Base-by-base conservation (phyloP, 2,888 invertebrate genomes). In the Caenorhabditis sp. region DNA sequence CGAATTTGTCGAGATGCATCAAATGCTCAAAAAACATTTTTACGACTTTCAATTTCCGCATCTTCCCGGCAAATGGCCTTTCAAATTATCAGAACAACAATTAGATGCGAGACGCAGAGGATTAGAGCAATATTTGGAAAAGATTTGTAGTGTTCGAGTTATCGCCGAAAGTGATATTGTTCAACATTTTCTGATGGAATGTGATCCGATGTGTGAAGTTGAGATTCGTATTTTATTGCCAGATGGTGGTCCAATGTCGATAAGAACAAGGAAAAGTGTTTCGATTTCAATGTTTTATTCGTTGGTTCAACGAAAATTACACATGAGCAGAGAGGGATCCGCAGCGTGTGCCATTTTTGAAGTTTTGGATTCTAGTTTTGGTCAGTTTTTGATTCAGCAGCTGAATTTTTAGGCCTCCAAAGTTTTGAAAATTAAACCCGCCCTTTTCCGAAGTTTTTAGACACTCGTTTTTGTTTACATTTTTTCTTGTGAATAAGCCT, bases 51-150 rank as follows among this genome's bases (percentile, higher is more conserved):
- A 94, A 93, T 89, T 99, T 88, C 99, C 99, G 0, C 96, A 96
- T 89, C 89, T 99, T 83, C 99, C 99, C 0, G 95, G 97, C 69
- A 99, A 99, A 90, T 97, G 97, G 95, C 95, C 96, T 64, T 97
- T 99, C 89, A 93, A 93, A n/a, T 88, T 99, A 84, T 95, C 94
- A 88, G 97, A 99, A 87, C 97, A 97, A 88, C 97, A 99, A 88
- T 90, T 99, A 74, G 99, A 99, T 89, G 92, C 94, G 0, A 91
- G 99, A 72, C 91, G 99, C 76, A 68, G 80, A 80, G 96, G 96
- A 1, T 91, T 99, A 57, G 99, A 99, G 89, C 95, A 95, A 89
- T 99, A 97, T 91, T 91, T 99, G 88, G 99, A 99, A 89, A 95
- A 96, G 91, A 94, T 97, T 0, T 97, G 97, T 90, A 95, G 97